Evolutionary conservation across 2,888 invertebrate genomes (phyloP).

Genomic region (Nomada lathburiana): DNA sequence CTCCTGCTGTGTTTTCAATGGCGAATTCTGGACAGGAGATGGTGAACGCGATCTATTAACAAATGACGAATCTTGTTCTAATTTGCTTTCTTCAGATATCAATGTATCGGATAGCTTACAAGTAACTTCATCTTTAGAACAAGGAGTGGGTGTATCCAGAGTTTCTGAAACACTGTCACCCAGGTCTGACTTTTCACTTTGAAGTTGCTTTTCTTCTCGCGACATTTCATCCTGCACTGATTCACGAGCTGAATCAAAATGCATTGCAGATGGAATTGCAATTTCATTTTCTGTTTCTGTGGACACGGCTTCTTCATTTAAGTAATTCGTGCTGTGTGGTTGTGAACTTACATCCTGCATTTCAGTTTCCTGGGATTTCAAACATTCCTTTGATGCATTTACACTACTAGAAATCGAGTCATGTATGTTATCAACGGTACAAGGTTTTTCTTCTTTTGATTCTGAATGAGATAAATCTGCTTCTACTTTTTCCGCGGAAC

Average conservation of each 20-base stretch:
- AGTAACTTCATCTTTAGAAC: constrained; percentile 42
- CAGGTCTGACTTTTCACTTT: constrained; percentile 8
- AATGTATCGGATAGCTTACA: constrained; percentile 37
- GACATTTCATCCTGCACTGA: constrained; percentile 2
- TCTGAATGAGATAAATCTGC: constrained; percentile 17
- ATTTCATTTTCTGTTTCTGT: constrained; percentile 11
- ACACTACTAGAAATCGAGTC: constrained; percentile 51
- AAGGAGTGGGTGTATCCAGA: constrained; percentile 4
- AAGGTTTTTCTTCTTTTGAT: constrained; percentile 28
- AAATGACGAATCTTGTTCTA: constrained; percentile 13
- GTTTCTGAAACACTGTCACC: constrained; percentile 12
- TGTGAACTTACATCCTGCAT: constrained; percentile 20
- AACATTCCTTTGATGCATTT: constrained; percentile 19
- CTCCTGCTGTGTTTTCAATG: constrained; percentile 32
- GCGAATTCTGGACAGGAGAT: constrained; percentile 24
- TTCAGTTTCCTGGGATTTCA: constrained; percentile 19
- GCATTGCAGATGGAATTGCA: constrained; percentile 12
- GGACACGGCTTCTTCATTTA: constrained; percentile 14
- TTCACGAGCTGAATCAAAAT: constrained; percentile 12
- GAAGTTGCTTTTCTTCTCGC: constrained; percentile 1
- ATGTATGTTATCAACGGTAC: constrained; percentile 18
- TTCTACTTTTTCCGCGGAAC: constrained; percentile 2
- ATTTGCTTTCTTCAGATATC: constrained; percentile 12
- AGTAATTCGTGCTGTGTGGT: constrained; percentile 52
- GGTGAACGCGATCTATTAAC: constrained; percentile 40